Percentiles rank a stretch among this genome's conserved stretches.
Conservation (phyloP, 2,797 vertebrate species). For the Peromyscus melanophrys region DNA sequence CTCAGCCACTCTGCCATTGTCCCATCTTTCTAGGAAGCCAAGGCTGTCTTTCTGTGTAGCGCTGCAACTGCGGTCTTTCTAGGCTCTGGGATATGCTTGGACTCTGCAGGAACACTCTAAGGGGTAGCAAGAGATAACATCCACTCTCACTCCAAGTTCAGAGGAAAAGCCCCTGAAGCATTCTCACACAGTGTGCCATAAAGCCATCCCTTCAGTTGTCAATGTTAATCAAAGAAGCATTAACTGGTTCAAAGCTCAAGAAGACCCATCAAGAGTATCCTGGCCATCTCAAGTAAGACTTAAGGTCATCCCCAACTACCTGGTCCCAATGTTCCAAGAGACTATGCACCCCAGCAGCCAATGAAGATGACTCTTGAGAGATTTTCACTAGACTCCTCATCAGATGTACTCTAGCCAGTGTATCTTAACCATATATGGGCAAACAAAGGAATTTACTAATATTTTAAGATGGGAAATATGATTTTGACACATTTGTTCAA, state of each 20-base stretch:
- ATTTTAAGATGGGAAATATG: background rate
- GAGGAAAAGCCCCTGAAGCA: background rate
- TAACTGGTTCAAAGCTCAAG: background rate
- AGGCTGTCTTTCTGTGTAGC: background rate
- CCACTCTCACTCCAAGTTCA: background rate
- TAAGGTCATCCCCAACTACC: background rate
- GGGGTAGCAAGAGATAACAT: background rate
- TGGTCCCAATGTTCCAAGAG: background rate
- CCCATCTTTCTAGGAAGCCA: background rate
- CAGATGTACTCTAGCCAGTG: background rate
- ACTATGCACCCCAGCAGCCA: background rate
- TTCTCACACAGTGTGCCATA: background rate
- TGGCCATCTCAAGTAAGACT: background rate
- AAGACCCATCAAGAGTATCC: background rate
- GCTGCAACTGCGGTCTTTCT: background rate
- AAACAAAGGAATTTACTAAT: slow-evolving; percentile 6
- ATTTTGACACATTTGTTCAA: background rate
- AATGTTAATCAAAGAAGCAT: background rate
- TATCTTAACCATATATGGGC: background rate
- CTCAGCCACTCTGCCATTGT: background rate
- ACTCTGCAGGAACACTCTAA: background rate
- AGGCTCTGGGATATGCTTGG: background rate
- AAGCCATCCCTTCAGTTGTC: background rate
- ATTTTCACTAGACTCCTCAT: background rate
- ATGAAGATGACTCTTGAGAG: background rate